Percentiles rank a stretch among this genome's conserved stretches.
Evolutionary conservation across 2,797 vertebrate genomes (phyloP).

Genomic region (Sternarchorhynchus goeldii): DNA sequence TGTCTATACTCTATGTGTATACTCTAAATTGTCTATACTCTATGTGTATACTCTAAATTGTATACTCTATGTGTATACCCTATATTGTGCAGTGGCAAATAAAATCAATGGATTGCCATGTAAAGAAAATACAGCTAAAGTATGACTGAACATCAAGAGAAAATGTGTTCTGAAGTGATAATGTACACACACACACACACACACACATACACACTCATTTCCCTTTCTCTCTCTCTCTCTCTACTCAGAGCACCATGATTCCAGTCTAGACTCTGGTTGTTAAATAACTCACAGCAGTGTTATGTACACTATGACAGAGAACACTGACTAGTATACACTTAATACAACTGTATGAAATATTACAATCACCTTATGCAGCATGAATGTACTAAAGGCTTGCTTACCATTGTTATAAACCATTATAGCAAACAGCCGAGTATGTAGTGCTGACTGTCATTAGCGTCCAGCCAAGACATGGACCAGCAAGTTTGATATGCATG

Average conservation of each 20-base stretch:
- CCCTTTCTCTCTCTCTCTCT: no score
- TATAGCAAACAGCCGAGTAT: conserved; percentile 2
- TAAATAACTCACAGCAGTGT: no score
- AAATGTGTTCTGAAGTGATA: neutral
- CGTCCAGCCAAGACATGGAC: conserved; percentile 22
- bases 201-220: neutral
- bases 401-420: neutral
- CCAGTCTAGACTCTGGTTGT: no score
- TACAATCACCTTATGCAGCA: no score
- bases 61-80: neutral
- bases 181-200: neutral
- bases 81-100: neutral
- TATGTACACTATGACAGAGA: no score
- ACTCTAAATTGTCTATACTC: no score
- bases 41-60: neutral
- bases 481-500: conserved; percentile 45
- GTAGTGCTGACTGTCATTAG: conserved; percentile 31
- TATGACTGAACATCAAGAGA: neutral
- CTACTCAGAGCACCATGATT: no score
- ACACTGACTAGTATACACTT: no score
- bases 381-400: neutral
- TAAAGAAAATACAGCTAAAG: neutral
- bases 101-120: neutral
- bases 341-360: no score
- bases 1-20: no score